These are phyloP conservation scores for Thamnaconus septentrionalis DNA, from an alignment of 2,113 vertebrate genomes.

Conservation along the genomic window DNA sequence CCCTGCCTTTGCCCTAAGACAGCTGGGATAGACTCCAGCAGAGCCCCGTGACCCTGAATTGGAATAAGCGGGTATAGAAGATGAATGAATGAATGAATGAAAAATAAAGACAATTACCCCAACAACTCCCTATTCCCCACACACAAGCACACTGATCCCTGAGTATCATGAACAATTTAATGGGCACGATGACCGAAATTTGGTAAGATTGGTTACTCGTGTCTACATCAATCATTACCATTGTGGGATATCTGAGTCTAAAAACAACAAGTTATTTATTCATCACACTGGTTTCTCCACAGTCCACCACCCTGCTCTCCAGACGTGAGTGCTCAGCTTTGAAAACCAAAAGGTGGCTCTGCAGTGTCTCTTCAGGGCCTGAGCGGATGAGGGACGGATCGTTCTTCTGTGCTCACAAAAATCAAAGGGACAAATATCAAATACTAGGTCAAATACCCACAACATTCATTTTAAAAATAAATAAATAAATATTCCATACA, in stretches of 20 bases:
- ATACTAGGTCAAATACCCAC: not conserved
- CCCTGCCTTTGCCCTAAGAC: too few species aligned
- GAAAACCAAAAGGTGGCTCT: constrained; percentile 79
- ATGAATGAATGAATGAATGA: too few species aligned
- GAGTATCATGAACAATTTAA: too few species aligned
- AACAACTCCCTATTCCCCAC: too few species aligned
- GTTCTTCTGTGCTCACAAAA: constrained; percentile 55
- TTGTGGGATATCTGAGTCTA: not conserved
- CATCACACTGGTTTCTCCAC: constrained; percentile 5
- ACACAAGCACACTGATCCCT: too few species aligned
- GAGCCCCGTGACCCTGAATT: too few species aligned
- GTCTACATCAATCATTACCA: not conserved
- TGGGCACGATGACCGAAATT: too few species aligned
- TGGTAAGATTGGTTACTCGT: not conserved
- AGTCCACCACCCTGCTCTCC: constrained; percentile 72
- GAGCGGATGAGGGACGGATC: constrained; percentile 71
- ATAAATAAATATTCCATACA: too few species aligned
- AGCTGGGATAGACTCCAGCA: too few species aligned
- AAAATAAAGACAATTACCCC: too few species aligned
- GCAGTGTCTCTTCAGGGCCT: constrained; percentile 72
- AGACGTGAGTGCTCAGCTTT: constrained; percentile 74
- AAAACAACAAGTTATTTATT: too few species aligned
- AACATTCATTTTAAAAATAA: not conserved
- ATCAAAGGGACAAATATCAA: not conserved
- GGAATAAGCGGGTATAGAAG: too few species aligned